A percentile compares a stretch with the other conserved stretches of the same genome.
Conservation (phyloP, 2,888 invertebrate genomes). For the Barypeithes pellucidus region DNA sequence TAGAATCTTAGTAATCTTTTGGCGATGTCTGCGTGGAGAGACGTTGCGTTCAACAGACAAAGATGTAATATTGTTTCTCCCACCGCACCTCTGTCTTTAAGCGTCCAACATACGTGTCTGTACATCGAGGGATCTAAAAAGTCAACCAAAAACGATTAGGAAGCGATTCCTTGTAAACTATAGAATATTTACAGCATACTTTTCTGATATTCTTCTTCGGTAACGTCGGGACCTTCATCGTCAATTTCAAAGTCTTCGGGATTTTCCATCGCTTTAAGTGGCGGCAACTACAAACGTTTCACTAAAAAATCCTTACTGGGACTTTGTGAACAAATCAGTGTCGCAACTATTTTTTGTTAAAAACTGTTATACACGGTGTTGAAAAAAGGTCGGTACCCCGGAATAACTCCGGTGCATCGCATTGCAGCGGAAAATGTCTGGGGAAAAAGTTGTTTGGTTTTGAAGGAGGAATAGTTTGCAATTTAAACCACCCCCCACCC, state of each 20-base stretch:
- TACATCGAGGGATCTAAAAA: constrained; percentile 79
- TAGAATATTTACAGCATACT: constrained; percentile 62
- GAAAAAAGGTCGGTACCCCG: too few species aligned
- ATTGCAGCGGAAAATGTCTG: too few species aligned
- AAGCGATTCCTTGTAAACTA: not conserved
- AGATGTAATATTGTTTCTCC: constrained; percentile 96
- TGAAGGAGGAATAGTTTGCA: too few species aligned
- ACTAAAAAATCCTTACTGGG: not conserved
- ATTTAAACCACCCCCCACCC: too few species aligned
- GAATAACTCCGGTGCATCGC: too few species aligned
- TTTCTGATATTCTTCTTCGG: constrained; percentile 70
- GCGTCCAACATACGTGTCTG: constrained; percentile 92
- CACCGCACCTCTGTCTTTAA: constrained; percentile 93
- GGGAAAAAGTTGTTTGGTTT: too few species aligned
- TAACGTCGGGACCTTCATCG: constrained; percentile 80
- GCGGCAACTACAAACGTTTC: constrained; percentile 76
- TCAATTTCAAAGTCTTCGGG: constrained; percentile 90
- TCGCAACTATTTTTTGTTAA: too few species aligned
- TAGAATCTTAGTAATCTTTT: constrained; percentile 92
- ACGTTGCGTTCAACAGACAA: constrained; percentile 92
- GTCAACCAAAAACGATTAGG: too few species aligned
- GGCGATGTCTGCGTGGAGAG: constrained; percentile 93
- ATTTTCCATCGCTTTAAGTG: constrained; percentile 85
- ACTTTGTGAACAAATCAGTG: too few species aligned
- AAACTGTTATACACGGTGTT: too few species aligned